Base-by-base conservation (phyloP, 1,140 invertebrate species). In the Odontomachus brunneus region DNA sequence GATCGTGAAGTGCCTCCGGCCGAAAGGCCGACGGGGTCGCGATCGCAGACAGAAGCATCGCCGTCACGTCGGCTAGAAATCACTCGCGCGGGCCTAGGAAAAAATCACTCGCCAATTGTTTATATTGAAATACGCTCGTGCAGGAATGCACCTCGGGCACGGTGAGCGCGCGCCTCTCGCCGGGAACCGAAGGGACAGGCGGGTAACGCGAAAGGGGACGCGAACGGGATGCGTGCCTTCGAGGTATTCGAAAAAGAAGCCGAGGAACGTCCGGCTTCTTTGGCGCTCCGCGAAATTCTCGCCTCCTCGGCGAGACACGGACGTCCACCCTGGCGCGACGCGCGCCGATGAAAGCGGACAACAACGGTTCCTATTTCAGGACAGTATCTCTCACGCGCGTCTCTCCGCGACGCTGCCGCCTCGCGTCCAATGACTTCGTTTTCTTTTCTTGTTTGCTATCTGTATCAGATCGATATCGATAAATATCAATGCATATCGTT, bases 1-100 rank as follows among this genome's bases (percentile, higher is more conserved):
- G 53, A 38, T 26, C 17, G 33, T 22, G 57, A n/a, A 66, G 57
- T 65, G 62, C 62, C 55, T 84, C 82, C 86, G 75, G 57, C 17
- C 75, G 84, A 88, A 84, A 82, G 84, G 74, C 75, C 67, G 38
- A 29, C 76, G 85, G 82, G 91, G 91, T 92, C 91, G 90, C 88
- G 89, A 89, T 92, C 90, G 85, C 91, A 92, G 91, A 92, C 91
- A 88, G 89, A 91, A 84, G 87, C 88, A 90, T 91, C 85, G 89
- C 89, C 90, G 87, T 91, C 90, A 89, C 90, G 91, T 89, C 91
- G 90, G 89, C 89, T 89, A 92, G 91, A 92, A 92, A 92, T 92
- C 91, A 92, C 90, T 92, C 65, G 87, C 82, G 73, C 86, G 87
- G 33, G 33, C 33, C 88, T 89, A 72, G 80, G 88, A 85, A 74